phyloP scores from a whole-genome alignment of 2,113 vertebrate genomes.

The Rhadina sibilatrix region DNA sequence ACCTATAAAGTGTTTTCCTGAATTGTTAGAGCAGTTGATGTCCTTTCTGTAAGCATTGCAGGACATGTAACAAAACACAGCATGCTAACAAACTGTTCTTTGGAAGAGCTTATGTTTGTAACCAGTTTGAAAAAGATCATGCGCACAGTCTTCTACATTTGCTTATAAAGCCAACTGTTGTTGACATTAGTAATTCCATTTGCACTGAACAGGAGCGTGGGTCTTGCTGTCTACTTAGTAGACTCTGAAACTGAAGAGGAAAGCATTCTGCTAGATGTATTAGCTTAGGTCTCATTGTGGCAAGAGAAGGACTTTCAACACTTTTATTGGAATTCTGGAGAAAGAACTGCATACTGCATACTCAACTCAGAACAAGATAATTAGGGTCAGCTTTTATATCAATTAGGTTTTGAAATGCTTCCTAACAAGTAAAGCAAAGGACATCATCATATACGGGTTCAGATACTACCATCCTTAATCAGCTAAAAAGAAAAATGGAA shows the following conservation, averaged over 20 bases:
- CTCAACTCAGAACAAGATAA: neutral
- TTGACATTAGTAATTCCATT: slow-evolving; percentile 5
- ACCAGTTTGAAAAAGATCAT: neutral
- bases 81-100: neutral
- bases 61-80: neutral
- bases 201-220: neutral
- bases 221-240: neutral
- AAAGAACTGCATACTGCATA: neutral
- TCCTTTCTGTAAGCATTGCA: neutral
- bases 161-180: neutral
- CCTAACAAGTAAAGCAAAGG: neutral
- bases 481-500: neutral
- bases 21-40: neutral
- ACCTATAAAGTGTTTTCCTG: neutral
- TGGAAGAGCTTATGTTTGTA: neutral
- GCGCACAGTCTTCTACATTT: neutral
- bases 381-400: neutral
- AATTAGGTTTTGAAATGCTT: neutral
- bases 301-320: neutral
- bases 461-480: neutral
- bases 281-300: neutral
- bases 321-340: neutral
- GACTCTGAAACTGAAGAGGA: neutral
- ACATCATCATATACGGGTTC: neutral
- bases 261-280: neutral